These are phyloP conservation scores for Delichon dasypus DNA, from an alignment of 2,797 vertebrate species.

Conservation along the genomic window DNA sequence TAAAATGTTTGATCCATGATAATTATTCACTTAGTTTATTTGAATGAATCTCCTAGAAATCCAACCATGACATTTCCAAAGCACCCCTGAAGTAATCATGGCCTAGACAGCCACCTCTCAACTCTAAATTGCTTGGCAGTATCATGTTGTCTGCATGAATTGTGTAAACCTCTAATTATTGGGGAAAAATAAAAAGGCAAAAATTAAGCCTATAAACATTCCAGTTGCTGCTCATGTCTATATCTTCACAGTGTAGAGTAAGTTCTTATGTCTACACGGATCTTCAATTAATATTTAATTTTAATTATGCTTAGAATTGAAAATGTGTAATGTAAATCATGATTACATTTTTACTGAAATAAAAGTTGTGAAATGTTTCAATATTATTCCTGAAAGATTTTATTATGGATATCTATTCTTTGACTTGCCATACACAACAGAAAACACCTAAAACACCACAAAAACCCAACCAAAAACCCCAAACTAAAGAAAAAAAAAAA, in stretches of 20 bases:
- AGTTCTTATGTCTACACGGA: not conserved
- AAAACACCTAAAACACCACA: not conserved
- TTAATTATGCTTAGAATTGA: not conserved
- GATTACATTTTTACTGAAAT: not conserved
- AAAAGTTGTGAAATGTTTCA: not conserved
- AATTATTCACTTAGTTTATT: not conserved
- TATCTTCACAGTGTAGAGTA: not conserved
- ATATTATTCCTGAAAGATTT: not conserved
- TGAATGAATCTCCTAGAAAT: not conserved
- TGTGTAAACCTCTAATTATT: not conserved
- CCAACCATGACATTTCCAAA: not conserved
- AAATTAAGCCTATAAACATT: not conserved
- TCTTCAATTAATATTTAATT: not conserved
- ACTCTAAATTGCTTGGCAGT: not conserved
- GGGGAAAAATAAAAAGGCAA: not conserved
- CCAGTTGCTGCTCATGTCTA: not conserved
- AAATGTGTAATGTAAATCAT: not conserved
- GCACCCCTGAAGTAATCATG: not conserved
- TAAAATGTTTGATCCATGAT: not conserved
- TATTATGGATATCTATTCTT: not conserved
- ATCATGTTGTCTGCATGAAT: not conserved
- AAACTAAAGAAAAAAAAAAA: not conserved
- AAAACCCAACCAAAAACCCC: too few species aligned
- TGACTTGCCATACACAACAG: not conserved
- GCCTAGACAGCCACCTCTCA: not conserved